Conservation (phyloP, 2,113 vertebrate species). For the Hemibagrus wyckioides region DNA sequence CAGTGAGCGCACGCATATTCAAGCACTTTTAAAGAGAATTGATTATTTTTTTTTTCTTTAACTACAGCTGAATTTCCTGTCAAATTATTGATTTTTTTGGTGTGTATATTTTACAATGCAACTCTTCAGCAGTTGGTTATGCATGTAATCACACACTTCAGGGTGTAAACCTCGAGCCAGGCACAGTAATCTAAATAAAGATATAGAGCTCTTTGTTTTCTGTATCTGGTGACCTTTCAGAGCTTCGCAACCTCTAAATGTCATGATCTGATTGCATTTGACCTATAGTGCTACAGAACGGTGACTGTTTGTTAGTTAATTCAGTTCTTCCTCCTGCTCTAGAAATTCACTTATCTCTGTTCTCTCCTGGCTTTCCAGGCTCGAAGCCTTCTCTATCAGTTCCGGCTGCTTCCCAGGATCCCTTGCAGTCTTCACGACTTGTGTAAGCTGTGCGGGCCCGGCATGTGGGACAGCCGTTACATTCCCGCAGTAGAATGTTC, state of each 20-base stretch:
- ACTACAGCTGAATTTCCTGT: neutral
- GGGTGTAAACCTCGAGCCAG: neutral
- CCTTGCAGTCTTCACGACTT: constrained; percentile 94
- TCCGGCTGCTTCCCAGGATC: constrained; percentile 89
- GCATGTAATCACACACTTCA: neutral
- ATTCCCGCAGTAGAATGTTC: constrained; percentile 94
- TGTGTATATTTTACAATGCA: neutral
- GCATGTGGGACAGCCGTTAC: constrained; percentile 98
- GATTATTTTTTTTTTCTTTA: neutral
- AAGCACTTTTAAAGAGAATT: neutral
- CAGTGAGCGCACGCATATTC: neutral
- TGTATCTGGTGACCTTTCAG: constrained; percentile 17
- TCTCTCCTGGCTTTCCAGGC: constrained; percentile 73
- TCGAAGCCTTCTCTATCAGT: constrained; percentile 93
- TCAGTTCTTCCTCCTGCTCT: neutral
- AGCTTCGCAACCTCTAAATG: constrained; percentile 1
- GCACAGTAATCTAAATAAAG: neutral
- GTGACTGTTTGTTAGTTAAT: neutral
- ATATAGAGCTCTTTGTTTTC: constrained; percentile 15
- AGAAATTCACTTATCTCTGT: constrained; percentile 25
- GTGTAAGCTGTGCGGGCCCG: constrained; percentile 89
- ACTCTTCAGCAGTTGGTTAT: neutral
- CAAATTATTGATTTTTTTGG: neutral
- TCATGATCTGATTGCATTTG: neutral
- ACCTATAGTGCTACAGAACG: neutral